A percentile compares a stretch with the other conserved stretches of the same genome.
Conservation (phyloP, 2,888 invertebrate genomes). For the Temnothorax ravouxi region DNA sequence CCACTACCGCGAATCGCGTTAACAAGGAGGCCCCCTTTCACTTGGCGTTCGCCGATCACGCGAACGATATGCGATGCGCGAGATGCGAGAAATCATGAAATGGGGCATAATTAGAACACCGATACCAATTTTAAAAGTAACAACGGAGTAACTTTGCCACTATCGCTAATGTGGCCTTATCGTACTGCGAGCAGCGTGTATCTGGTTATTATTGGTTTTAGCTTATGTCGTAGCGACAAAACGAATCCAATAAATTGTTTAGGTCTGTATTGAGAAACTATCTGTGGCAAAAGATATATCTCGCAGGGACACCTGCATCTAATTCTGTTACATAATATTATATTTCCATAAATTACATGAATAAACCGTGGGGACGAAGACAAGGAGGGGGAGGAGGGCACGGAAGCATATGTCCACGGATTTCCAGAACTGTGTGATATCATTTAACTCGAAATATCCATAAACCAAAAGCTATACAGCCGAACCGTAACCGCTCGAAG, state of each 20-base stretch:
- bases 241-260: neutral
- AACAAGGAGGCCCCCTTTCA: neutral
- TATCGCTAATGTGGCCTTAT: neutral
- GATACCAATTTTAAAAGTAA: neutral
- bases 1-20: slow-evolving; percentile 7
- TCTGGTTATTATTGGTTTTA: slow-evolving; percentile 4
- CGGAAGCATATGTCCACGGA: slow-evolving; percentile 3
- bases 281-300: neutral
- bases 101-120: neutral
- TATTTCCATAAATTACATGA: slow-evolving; percentile 21
- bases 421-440: slow-evolving; percentile 43
- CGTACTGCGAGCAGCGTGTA: neutral
- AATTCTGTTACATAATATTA: slow-evolving; percentile 28
- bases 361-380: neutral
- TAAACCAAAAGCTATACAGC: slow-evolving; percentile 50
- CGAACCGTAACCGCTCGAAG: slow-evolving; percentile 56
- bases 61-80: neutral
- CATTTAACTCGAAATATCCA: slow-evolving; percentile 57
- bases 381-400: neutral
- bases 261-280: neutral
- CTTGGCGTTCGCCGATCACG: slow-evolving; percentile 1
- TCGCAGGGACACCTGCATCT: neutral
- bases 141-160: neutral
- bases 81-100: neutral
- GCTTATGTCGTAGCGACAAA: neutral